phyloP scores from a whole-genome alignment of 2,888 invertebrate species.

The Elgonia sp. region DNA sequence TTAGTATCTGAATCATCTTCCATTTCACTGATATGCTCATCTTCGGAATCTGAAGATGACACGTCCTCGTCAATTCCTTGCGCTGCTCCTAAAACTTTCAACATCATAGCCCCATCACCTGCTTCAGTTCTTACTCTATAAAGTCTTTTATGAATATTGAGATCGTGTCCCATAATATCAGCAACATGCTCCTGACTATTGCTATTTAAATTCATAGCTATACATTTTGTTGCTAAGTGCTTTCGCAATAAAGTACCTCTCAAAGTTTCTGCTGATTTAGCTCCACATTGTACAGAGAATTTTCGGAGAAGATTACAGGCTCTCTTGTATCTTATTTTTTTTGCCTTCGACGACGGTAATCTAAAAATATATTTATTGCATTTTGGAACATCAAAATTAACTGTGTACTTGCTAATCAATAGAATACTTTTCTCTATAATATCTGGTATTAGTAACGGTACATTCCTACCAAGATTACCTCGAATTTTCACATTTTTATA shows the following conservation, averaged over 20 bases:
- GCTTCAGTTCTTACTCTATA: neutral
- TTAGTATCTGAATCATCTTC: too few species aligned
- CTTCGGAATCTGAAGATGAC: too few species aligned
- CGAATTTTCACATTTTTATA: neutral
- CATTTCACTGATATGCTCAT: too few species aligned
- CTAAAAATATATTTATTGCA: neutral
- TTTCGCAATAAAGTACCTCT: constrained; percentile 70
- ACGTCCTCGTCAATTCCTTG: too few species aligned
- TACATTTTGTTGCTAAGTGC: constrained; percentile 69
- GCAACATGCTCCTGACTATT: constrained; percentile 44
- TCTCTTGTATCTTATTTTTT: neutral
- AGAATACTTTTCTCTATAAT: neutral
- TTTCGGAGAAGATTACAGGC: neutral
- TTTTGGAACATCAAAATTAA: neutral
- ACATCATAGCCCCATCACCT: too few species aligned
- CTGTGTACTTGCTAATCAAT: neutral
- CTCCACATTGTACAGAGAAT: constrained; percentile 75
- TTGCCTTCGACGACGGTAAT: neutral
- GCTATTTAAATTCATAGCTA: constrained; percentile 54
- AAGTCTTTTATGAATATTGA: constrained; percentile 52
- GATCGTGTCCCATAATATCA: constrained; percentile 73
- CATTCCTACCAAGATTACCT: neutral
- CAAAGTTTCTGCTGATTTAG: constrained; percentile 74
- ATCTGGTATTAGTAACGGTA: neutral
- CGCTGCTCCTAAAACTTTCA: too few species aligned